Evolutionary conservation across 2,113 vertebrate species (phyloP), one percentile per base, ranked within the genome.

Genomic region (Aphyosemion australe): DNA sequence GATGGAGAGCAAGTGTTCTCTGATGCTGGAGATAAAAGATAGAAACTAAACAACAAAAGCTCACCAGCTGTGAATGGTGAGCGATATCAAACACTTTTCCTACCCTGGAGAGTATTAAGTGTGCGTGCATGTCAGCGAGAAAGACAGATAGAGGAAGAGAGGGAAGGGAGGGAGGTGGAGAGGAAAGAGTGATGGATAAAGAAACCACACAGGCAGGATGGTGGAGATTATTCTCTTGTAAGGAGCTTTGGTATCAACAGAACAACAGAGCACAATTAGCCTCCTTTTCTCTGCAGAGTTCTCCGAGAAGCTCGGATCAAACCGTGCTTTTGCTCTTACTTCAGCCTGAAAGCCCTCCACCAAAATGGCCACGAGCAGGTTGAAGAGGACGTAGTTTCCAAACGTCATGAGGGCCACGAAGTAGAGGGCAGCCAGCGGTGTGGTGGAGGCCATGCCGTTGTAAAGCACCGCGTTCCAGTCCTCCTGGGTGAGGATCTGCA

Each of bases 321-420:
- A 52, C 11, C 0, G 64, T 34, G 9, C 60, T 21, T 49, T 65
- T 74, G 66, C 70, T 70, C 88, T 87, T 75, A 91, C 89, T 75
- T 91, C 89, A 0, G 97, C 97, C 87, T 99, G 97, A 84, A 99
- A 99, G 21, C 97, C 97, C 81, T 99, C 97, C 9, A 99, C 97
- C 83, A 99, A 90, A 83, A 99, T 99, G 93, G 97, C 97, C 46
- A 99, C 97, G 0, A 99, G 92, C 60, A 99, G 88, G 87, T 99
- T 99, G 92, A 99, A 99, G 74, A 99, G 96, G 59, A 98, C 97
- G 0, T 98, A 99, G 87, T 99, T 99, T 69, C 97, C 97, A 0
- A 99, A 99, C 18, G 97, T 99, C 97, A 99, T 99, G 73, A 99
- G 94, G 47, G 96, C 95, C 43, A 99, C 96, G 1, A 99, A 99